These are phyloP conservation scores for Neolamprologus devosi DNA, from an alignment of 2,113 vertebrate genomes.

Conservation along the genomic window DNA sequence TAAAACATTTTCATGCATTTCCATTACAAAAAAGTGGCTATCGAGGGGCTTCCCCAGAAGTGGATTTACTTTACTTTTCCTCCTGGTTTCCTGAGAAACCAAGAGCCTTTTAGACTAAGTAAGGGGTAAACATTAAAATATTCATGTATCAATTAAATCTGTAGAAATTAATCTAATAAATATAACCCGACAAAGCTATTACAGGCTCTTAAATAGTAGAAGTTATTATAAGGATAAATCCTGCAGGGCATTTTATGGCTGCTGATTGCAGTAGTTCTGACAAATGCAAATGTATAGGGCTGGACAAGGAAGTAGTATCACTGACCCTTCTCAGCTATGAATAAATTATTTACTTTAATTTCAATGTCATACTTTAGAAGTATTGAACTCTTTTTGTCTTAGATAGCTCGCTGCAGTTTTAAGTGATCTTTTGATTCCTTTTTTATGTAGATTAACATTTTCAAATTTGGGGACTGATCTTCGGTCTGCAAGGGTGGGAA, in stretches of 20 bases:
- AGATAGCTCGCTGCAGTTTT: not conserved
- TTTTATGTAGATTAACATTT: not conserved
- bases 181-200: conserved; percentile 60
- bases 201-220: conserved; percentile 29
- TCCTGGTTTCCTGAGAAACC: not conserved
- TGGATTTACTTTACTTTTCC: conserved; percentile 9
- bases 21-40: conserved; percentile 20
- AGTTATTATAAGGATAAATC: conserved; percentile 58
- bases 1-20: conserved; percentile 28
- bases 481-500: not conserved
- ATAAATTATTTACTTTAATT: not conserved
- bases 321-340: not conserved
- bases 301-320: not conserved
- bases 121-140: conserved; percentile 64
- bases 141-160: conserved; percentile 67
- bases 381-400: not conserved
- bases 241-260: conserved; percentile 24
- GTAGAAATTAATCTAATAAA: conserved; percentile 67
- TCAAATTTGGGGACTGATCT: not conserved
- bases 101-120: conserved; percentile 28
- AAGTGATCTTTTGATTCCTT: not conserved
- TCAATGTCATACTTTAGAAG: not conserved
- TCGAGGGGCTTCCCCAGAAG: not conserved
- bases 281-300: not conserved
- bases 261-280: not conserved